Base-by-base conservation (phyloP, 2,888 invertebrate species). In the Sabellastarte sp. region DNA sequence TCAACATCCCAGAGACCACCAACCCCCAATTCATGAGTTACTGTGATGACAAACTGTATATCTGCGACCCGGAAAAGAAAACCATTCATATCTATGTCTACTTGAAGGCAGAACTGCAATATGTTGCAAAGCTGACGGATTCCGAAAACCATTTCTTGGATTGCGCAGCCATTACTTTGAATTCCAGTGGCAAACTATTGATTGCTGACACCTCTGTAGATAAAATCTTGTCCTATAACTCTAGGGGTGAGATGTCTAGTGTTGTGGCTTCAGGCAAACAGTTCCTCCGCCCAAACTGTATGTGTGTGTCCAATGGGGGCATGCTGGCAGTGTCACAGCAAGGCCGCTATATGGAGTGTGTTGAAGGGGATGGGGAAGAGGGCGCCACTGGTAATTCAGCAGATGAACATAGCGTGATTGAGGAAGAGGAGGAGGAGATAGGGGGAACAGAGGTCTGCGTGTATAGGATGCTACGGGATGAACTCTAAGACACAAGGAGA, bases 291-390 rank as follows among this genome's bases (percentile, higher is more conserved):
- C 70, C 70, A 5, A 61, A 41, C 4, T 59, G 63, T 32, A 50
- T 68, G 15, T 64, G 68, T 29, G 50, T 51, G 2, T 61, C 66
- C 30, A 29, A n/a, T 15, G 63, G 57, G 29, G 61, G 64, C 5
- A 50, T 68, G 3, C 52, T 70, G 1, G 70, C 62, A 2, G 64
- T 70, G 5, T 31, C 63, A 28, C 66, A 68, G 41, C 62, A 67
- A 32, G 66, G 64, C 24, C 57, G 63, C 2, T 41, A 60, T 28
- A 29, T 64, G 28, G 53, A 53, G 5, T 20, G 20, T 26, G 10
- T 20, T 20, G 41, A 41, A 20, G 41, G 29, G 15, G 30, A 30
- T 31, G 26, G 29, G 26, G 57, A 57, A 15, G 57, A 29, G 30
- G 30, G n/a, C n/a, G n/a, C n/a, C n/a, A n/a, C n/a, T n/a, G n/a